phyloP scores from a whole-genome alignment of 2,113 vertebrate species.

The Ceyx melanurus region DNA sequence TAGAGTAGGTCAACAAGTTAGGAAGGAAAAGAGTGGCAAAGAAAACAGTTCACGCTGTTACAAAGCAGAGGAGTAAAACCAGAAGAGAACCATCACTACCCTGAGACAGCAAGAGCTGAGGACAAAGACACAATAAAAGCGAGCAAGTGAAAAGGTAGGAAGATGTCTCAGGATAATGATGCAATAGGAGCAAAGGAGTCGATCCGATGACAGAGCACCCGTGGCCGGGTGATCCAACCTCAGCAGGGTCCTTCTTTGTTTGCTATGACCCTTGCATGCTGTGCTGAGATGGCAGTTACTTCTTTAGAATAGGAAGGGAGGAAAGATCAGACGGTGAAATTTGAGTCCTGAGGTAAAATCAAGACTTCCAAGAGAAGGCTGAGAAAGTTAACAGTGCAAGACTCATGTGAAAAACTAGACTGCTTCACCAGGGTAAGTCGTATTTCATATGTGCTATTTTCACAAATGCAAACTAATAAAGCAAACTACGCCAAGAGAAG shows the following conservation, averaged over 20 bases:
- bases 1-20: background rate
- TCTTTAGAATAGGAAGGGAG: background rate
- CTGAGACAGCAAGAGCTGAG: background rate
- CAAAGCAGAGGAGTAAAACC: background rate
- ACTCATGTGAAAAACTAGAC: background rate
- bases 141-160: background rate
- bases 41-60: background rate
- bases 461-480: slow-evolving; percentile 66
- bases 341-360: background rate
- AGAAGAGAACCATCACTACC: background rate
- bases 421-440: slow-evolving; percentile 14
- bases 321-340: background rate
- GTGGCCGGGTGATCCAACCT: fast-evolving
- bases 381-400: background rate
- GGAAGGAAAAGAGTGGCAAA: background rate
- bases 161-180: background rate
- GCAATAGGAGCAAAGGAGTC: background rate
- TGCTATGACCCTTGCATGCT: background rate
- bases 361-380: background rate
- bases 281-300: background rate
- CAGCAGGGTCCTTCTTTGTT: background rate
- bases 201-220: fast-evolving
- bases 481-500: slow-evolving; percentile 62
- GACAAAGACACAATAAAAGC: background rate
- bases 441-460: slow-evolving; percentile 41